Evolutionary conservation across 2,797 vertebrate genomes (phyloP).

Genomic region (Pseudochromis fuscus): DNA sequence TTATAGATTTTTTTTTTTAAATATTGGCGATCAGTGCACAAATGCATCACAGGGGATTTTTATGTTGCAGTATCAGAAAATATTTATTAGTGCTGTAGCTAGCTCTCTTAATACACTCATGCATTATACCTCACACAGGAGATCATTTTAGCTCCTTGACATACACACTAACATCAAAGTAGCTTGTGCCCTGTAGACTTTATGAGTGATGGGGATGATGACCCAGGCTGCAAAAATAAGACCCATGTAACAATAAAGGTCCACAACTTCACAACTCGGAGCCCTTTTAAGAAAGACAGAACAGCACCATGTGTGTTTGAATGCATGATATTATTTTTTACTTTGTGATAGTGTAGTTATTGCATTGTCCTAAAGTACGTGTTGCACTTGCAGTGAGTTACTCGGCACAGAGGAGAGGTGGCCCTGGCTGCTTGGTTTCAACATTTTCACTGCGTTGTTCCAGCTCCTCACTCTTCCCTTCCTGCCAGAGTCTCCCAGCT

Average conservation of each 20-base stretch:
- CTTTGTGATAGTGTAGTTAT: background rate
- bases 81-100: too few relatives aligned
- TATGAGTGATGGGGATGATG: background rate
- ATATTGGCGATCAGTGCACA: too few relatives aligned
- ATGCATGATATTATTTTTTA: background rate
- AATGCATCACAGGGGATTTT: too few relatives aligned
- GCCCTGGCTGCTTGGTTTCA: constrained; percentile 83
- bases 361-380: constrained; percentile 3
- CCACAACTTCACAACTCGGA: background rate
- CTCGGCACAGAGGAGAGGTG: constrained; percentile 81
- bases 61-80: too few relatives aligned
- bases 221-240: background rate
- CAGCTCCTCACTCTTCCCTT: constrained; percentile 82
- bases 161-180: too few relatives aligned
- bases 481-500: constrained; percentile 86
- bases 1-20: too few relatives aligned
- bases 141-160: too few relatives aligned
- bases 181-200: too few relatives aligned
- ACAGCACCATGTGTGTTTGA: background rate
- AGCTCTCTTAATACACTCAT: too few relatives aligned
- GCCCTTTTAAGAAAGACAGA: background rate
- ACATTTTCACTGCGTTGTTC: constrained; percentile 74
- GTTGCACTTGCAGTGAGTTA: constrained; percentile 79
- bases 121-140: too few relatives aligned
- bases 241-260: too few relatives aligned